Base-by-base conservation (phyloP, 2,113 vertebrate species). In the Rhabdornis inornatus region DNA sequence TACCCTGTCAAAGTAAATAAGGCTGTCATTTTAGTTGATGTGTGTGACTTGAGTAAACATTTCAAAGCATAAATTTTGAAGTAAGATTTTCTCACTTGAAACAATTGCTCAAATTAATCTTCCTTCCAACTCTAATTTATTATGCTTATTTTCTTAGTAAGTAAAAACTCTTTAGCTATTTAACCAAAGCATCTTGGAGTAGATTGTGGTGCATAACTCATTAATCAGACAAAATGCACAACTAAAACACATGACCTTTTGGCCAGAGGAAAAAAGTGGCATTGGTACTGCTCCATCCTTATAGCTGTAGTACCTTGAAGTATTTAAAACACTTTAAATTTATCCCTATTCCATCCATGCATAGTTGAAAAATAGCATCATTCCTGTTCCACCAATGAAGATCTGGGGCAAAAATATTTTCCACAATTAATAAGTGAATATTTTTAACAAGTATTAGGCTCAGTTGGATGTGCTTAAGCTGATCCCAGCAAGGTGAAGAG, bases 81-180 rank as follows among this genome's bases (percentile, higher is more conserved):
- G 92, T 72, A 92, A 94, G 50, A 91, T 91, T 77, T 85, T 90
- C 89, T 89, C 7, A 3, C 95, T 91, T 94, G 90, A 97, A 97
- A 97, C 96, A 97, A 96, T 97, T 70, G 84, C 79, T 91, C 55
- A 95, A 94, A 93, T 91, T 93, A 94, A 92, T 96, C 94, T 92
- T 83, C 90, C 76, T 94, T 96, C 89, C 70, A 95, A 84, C 20
- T 75, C 68, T 92, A 83, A 94, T 94, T 94, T 78, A 94, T 86
- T 89, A 82, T 92, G 85, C 71, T 92, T 94, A 94, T 94, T 92
- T 95, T 94, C 82, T 84, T 65, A 90, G 79, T 44, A 89, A 76
- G 91, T 91, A 85, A 28, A 17, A 96, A 82, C 27, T 59, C 74
- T 66, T 65, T 18, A 92, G 83, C 85, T 88, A 72, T 80, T 83